Evolutionary conservation across 2,113 vertebrate genomes (phyloP), one percentile per base, ranked within the genome.

Genomic region (Chaetops frenatus): DNA sequence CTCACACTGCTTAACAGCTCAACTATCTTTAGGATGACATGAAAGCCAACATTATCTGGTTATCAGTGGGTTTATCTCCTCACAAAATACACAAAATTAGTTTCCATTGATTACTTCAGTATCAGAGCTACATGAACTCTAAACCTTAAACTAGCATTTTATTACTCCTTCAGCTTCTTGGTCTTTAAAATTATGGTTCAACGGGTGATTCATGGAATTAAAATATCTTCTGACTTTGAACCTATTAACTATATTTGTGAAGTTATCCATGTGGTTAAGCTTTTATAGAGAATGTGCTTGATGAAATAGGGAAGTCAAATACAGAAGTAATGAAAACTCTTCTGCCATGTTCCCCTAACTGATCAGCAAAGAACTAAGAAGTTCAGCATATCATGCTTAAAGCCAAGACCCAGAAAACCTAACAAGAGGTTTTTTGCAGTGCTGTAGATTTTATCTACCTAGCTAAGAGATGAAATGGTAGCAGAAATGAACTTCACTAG

Each of bases 321-420:
- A 76, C 65, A 74, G 53, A 96, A 89, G 62, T 40, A 74, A 53
- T 21, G 15, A 94, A 88, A 82, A 83, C 33, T 86, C 13, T 80
- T 95, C 78, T 83, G 11, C 29, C 82, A 94, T 86, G n/a, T 48
- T 91, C 62, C 54, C 47, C 66, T 95, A 91, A 95, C 70, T 94
- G 78, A 54, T 72, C 53, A 91, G 56, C 73, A 90, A 81, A 76
- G 33, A 64, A 31, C 21, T 65, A 8, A 35, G 11, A 29, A 2
- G 7, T 9, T 84, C 18, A 6, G 27, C 7, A 11, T n/a, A 44
- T 6, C 48, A 69, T 0, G 0, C 23, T 61, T 72, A 56, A 25
- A 60, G 11, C 6, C 0, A 3, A 88, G 22, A 25, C 31, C 3
- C 48, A 58, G n/a, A 80, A 86, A 61, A 72, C 15, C 31, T 50